Evolutionary conservation across 2,797 vertebrate species (phyloP), one percentile per base, ranked within the genome.

Genomic region (Neostethus bicornis): DNA sequence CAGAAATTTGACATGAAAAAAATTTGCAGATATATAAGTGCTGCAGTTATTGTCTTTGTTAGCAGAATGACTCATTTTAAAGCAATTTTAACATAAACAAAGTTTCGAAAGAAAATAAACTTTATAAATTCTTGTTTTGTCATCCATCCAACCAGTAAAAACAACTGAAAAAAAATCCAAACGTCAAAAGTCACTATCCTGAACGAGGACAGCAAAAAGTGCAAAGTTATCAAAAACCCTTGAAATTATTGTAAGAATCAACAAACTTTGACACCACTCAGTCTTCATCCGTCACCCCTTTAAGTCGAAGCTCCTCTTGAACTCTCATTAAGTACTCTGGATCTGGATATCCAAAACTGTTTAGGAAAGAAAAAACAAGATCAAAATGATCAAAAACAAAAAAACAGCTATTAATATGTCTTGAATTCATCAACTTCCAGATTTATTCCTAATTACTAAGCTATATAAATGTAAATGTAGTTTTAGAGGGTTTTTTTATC

Each of bases 261-360:
- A 20, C 4, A 10, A 16, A 41, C 20, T 19, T 38, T 7, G 38
- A 20, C 38, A 41, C 4, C 19, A 38, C 21, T 41, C 38, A 41
- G 19, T 41, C 38, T 12, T 41, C 19, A 8, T 41, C 38, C 13
- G 19, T 41, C 38, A 41, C 38, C 19, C 38, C 38, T 41, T 41
- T 41, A 19, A 41, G 19, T 12, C 19, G 38, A 41, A 41, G 38
- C 4, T 41, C 38, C 19, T 41, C 38, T 13, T 41, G 38, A 41
- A 41, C 38, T 12, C 38, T 41, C 10, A 21, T 5, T 12, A 41
- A 41, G 19, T 41, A 41, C 12, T 19, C 17, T 41, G 38, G 38
- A 41, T 41, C 38, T 21, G 38, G 38, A 41, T 41, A 41, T 12
- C 38, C 38, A 41, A 41, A 41, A 41, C 38, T 41, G 19, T 17